These are phyloP conservation scores for Stenurella melanura DNA, from an alignment of 2,888 invertebrate species.

Conservation along the genomic window DNA sequence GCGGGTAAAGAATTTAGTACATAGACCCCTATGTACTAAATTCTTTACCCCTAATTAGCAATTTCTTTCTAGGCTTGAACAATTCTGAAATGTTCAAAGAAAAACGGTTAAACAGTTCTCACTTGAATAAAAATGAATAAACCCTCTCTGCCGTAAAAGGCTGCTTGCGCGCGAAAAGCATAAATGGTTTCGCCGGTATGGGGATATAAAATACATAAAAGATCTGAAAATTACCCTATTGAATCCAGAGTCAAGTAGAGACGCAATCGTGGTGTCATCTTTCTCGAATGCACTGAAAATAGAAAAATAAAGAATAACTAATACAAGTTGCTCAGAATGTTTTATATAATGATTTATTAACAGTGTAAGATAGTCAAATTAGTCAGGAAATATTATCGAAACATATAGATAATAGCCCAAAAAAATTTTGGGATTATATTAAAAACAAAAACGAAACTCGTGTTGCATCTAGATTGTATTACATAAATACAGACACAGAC, in stretches of 20 bases:
- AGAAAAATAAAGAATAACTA: constrained; percentile 53
- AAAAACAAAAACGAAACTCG: too few species aligned
- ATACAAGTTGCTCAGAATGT: too few species aligned
- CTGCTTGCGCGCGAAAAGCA: not conserved
- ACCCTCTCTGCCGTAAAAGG: not conserved
- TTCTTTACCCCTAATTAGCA: constrained; percentile 7
- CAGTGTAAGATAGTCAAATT: too few species aligned
- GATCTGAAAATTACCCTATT: constrained; percentile 85
- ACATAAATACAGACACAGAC: too few species aligned
- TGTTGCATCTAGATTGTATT: too few species aligned
- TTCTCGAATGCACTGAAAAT: constrained; percentile 86
- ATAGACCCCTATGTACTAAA: not conserved
- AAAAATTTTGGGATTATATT: too few species aligned
- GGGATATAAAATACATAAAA: constrained; percentile 3
- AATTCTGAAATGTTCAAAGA: not conserved
- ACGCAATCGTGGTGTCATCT: constrained; percentile 85
- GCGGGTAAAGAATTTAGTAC: not conserved
- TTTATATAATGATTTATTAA: too few species aligned
- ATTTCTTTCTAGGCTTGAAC: not conserved
- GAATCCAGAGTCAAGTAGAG: constrained; percentile 89
- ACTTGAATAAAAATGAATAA: not conserved
- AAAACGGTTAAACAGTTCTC: not conserved
- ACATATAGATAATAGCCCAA: too few species aligned
- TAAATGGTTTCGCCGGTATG: not conserved
- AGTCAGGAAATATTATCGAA: too few species aligned